phyloP scores from a whole-genome alignment of 37 sponge, comb jelly and placozoan genomes.

The Aplysina aerophoba region DNA sequence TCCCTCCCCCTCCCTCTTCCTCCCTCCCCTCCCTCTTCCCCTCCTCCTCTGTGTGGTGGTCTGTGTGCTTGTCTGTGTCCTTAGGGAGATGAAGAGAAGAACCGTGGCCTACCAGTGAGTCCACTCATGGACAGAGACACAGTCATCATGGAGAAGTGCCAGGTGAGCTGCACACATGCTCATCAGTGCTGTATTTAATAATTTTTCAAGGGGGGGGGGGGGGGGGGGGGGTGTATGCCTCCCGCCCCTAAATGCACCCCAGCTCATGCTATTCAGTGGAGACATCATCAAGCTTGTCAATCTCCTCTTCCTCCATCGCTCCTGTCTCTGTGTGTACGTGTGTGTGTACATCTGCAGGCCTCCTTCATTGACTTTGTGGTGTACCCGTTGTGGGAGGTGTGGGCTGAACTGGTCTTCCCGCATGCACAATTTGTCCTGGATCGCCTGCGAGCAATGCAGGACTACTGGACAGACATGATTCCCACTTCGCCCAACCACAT shows the following conservation, averaged over 20 bases:
- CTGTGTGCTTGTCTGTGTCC: neutral
- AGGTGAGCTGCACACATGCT: slow-evolving; percentile 45
- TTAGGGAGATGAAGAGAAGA: slow-evolving; percentile 82
- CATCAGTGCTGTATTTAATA: neutral
- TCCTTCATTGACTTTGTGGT: slow-evolving; percentile 90
- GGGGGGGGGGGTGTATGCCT: too few relatives aligned
- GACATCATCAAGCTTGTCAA: neutral
- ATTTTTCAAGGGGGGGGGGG: too few relatives aligned
- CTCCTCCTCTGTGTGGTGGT: neutral
- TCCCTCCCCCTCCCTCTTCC: neutral
- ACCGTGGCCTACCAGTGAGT: slow-evolving; percentile 59
- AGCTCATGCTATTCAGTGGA: neutral
- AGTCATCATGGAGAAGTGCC: slow-evolving; percentile 67
- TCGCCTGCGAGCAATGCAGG: slow-evolving; percentile 55
- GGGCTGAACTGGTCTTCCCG: slow-evolving; percentile 93
- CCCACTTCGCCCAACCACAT: slow-evolving; percentile 36
- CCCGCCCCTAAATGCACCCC: too few relatives aligned
- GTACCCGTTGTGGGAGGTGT: slow-evolving; percentile 90
- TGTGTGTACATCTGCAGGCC: slow-evolving; percentile 42
- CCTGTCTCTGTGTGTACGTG: neutral
- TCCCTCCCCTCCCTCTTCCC: neutral
- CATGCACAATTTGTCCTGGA: slow-evolving; percentile 71
- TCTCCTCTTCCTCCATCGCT: neutral
- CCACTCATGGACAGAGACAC: slow-evolving; percentile 72
- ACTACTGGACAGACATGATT: slow-evolving; percentile 63